phyloP scores from a whole-genome alignment of 2,113 vertebrate species.

The Callopanchax toddi region DNA sequence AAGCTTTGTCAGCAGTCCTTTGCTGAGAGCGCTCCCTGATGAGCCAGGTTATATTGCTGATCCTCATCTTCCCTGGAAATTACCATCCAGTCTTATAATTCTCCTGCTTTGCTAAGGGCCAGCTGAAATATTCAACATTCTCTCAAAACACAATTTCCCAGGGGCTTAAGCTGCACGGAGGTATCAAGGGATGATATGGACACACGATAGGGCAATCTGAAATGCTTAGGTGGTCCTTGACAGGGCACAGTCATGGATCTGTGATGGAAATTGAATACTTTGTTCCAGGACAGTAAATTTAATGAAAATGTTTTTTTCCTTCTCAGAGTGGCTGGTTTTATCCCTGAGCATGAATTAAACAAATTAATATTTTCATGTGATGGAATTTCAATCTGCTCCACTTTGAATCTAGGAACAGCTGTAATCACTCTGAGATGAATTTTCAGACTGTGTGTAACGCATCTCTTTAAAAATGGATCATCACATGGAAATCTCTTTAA shows the following conservation, averaged over 20 bases:
- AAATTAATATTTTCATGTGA: not conserved
- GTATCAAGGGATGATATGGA: conserved; percentile 4
- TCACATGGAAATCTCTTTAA: not conserved
- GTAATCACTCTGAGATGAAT: not conserved
- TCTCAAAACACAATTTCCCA: conserved; percentile 33
- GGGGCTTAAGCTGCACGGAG: conserved; percentile 23
- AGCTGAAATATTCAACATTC: conserved; percentile 53
- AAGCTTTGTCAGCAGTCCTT: conserved; percentile 73
- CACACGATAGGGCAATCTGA: not conserved
- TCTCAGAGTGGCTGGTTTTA: not conserved
- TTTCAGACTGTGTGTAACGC: not conserved
- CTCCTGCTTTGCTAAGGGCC: conserved; percentile 43
- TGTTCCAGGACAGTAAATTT: not conserved
- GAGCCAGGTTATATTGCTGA: conserved; percentile 71
- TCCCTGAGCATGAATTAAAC: not conserved
- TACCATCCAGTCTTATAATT: conserved; percentile 56
- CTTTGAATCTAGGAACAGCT: not conserved
- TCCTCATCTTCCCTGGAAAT: conserved; percentile 65
- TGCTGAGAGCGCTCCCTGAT: conserved; percentile 64
- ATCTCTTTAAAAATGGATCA: not conserved
- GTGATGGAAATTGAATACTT: not conserved
- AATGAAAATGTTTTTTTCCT: not conserved
- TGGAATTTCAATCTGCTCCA: not conserved
- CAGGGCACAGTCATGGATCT: not conserved
- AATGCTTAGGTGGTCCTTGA: conserved; percentile 19